Conservation (phyloP, 2,888 invertebrate genomes). For the Thalpophila matura region DNA sequence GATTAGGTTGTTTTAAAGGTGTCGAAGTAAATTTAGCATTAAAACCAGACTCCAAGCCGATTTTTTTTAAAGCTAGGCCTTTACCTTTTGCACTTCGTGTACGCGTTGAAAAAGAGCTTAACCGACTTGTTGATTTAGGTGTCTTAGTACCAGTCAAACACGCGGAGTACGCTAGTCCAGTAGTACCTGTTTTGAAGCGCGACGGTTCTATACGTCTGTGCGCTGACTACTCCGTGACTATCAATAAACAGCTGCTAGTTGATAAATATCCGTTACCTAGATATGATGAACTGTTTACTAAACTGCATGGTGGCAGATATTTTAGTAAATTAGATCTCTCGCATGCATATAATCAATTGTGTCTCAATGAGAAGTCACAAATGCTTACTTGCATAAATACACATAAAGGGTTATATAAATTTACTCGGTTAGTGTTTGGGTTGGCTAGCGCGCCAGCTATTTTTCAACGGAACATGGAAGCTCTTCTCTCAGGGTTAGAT, state of each 20-base stretch:
- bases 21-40: constrained; percentile 37
- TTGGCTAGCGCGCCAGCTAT: constrained; percentile 68
- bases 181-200: constrained; percentile 16
- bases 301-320: background rate
- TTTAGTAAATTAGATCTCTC: constrained; percentile 27
- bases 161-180: constrained; percentile 11
- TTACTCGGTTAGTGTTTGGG: constrained; percentile 64
- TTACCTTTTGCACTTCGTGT: constrained; percentile 43
- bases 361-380: constrained; percentile 39
- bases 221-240: too few species aligned
- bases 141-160: constrained; percentile 1
- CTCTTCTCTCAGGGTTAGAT: constrained; percentile 51
- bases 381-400: constrained; percentile 62
- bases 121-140: constrained; percentile 22
- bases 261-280: constrained; percentile 16
- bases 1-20: constrained; percentile 13
- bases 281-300: constrained; percentile 16
- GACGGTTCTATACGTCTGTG: background rate
- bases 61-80: constrained; percentile 43
- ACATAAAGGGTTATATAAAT: constrained; percentile 63
- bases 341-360: constrained; percentile 47
- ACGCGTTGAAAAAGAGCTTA: constrained; percentile 32
- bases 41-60: constrained; percentile 29
- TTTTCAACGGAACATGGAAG: constrained; percentile 71
- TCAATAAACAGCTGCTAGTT: constrained; percentile 3